phyloP scores from a whole-genome alignment of 2,888 invertebrate species.

The Cataglyphis albicans region DNA sequence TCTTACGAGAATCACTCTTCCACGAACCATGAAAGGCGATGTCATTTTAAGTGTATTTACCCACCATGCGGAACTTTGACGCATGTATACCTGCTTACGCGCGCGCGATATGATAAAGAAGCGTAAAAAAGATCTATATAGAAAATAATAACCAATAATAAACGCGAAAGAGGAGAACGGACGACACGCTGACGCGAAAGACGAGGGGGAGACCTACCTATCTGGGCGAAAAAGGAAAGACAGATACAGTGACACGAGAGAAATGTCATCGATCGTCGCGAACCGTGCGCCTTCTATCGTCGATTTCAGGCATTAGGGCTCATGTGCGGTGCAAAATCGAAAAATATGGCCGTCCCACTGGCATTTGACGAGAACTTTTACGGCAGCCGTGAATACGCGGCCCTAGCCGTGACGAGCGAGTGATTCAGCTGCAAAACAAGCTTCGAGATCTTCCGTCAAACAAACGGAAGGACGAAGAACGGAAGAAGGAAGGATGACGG shows the following conservation, averaged over 20 bases:
- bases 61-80: slow-evolving; percentile 15
- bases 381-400: slow-evolving; percentile 50
- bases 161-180: background rate
- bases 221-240: background rate
- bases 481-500: background rate
- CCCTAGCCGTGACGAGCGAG: slow-evolving; percentile 47
- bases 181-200: slow-evolving; percentile 13
- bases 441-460: background rate
- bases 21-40: background rate
- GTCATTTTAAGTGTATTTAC: background rate
- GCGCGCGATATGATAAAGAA: slow-evolving; percentile 7
- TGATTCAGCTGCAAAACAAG: slow-evolving; percentile 40
- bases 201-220: background rate
- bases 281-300: slow-evolving; percentile 69
- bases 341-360: slow-evolving; percentile 78
- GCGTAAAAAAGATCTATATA: slow-evolving; percentile 30
- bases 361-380: slow-evolving; percentile 73
- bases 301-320: slow-evolving; percentile 61
- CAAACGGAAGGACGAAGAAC: background rate
- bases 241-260: background rate
- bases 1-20: background rate
- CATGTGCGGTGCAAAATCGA: slow-evolving; percentile 69
- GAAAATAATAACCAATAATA: slow-evolving; percentile 46
- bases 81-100: background rate
- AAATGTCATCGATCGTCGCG: slow-evolving; percentile 68